Evolutionary conservation across 2,113 vertebrate genomes (phyloP).

Genomic region (Callocephalon fimbriatum): DNA sequence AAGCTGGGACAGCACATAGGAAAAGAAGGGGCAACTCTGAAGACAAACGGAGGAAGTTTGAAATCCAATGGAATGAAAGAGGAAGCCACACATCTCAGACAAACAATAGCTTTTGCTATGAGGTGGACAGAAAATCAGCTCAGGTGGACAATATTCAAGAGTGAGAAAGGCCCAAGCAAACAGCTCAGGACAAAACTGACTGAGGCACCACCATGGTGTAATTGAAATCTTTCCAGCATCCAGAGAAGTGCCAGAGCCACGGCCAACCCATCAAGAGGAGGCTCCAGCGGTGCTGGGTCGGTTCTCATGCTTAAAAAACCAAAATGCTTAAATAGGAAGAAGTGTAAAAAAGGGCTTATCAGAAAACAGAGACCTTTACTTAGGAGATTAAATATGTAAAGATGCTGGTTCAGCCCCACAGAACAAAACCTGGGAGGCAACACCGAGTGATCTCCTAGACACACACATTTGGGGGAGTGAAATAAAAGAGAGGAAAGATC

Average conservation of each 20-base stretch:
- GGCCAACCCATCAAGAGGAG: rapidly evolving
- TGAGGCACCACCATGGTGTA: neutral
- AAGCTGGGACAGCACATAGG: neutral
- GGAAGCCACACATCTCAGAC: neutral
- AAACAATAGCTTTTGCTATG: neutral
- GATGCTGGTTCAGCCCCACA: neutral
- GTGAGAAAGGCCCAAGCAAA: neutral
- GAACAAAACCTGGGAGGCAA: neutral
- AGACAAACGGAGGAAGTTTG: neutral
- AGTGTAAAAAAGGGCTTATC: neutral
- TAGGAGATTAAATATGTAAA: neutral
- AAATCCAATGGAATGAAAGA: neutral
- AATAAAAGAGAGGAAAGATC: neutral
- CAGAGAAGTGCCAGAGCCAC: neutral
- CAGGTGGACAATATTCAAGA: neutral
- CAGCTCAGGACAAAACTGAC: neutral
- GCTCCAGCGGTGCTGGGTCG: rapidly evolving
- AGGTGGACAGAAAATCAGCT: neutral
- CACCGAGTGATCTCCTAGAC: neutral
- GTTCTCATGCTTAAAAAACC: neutral
- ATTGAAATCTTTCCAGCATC: neutral
- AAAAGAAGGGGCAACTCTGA: neutral
- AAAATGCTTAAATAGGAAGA: neutral
- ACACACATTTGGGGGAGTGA: neutral
- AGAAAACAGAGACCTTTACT: neutral